Conservation (phyloP, 2,797 vertebrate species). For the Miichthys miiuy region DNA sequence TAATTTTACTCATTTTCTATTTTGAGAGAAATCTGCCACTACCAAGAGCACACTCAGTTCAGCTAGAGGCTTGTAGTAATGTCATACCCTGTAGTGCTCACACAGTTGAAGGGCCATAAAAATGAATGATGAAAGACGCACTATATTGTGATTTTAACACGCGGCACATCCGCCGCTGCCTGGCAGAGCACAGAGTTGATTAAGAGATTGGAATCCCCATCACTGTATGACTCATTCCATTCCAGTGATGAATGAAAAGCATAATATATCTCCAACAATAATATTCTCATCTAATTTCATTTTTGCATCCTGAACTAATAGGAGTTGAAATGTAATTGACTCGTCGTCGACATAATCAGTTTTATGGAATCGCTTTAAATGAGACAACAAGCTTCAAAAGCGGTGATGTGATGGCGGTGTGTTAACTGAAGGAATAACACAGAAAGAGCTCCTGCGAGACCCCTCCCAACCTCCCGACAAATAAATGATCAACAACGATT, state of each 20-base stretch:
- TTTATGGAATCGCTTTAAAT: slow-evolving; percentile 80
- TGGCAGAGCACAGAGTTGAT: slow-evolving; percentile 78
- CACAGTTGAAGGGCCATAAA: slow-evolving; percentile 77
- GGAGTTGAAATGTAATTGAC: slow-evolving; percentile 83
- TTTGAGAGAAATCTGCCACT: slow-evolving; percentile 20
- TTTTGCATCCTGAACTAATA: slow-evolving; percentile 85
- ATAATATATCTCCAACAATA: slow-evolving; percentile 80
- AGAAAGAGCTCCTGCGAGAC: slow-evolving; percentile 59
- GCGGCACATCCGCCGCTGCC: slow-evolving; percentile 71
- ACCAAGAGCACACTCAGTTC: slow-evolving; percentile 31
- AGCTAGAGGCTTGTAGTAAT: slow-evolving; percentile 61
- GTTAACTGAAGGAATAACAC: slow-evolving; percentile 44
- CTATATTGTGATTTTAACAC: slow-evolving; percentile 83
- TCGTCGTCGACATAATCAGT: slow-evolving; percentile 76
- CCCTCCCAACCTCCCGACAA: slow-evolving; percentile 23
- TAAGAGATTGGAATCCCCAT: slow-evolving; percentile 82
- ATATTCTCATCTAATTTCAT: slow-evolving; percentile 84
- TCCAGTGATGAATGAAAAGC: slow-evolving; percentile 82
- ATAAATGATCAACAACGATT: slow-evolving; percentile 62
- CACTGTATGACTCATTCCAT: slow-evolving; percentile 78
- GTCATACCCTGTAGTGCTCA: slow-evolving; percentile 59
- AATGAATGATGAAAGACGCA: slow-evolving; percentile 79
- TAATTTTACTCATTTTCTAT: background rate
- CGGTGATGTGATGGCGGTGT: slow-evolving; percentile 44
- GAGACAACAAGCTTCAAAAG: slow-evolving; percentile 78